phyloP scores from a whole-genome alignment of 2,888 invertebrate genomes.

The Baronia brevicornis region DNA sequence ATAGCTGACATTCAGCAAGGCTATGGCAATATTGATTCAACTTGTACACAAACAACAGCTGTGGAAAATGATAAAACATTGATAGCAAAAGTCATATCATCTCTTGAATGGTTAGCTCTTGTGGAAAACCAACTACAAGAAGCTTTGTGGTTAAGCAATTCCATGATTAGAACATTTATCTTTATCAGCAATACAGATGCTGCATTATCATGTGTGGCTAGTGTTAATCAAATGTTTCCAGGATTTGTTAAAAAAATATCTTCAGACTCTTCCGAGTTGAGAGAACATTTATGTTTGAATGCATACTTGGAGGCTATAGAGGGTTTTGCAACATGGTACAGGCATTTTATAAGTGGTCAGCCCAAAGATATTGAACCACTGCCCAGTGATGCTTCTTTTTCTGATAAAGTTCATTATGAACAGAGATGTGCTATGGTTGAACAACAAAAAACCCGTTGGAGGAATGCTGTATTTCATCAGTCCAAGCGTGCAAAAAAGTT shows the following conservation, averaged over 20 bases:
- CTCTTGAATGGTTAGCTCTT: conserved; percentile 91
- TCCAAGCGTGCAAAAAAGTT: conserved; percentile 85
- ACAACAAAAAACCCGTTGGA: conserved; percentile 86
- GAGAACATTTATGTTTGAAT: conserved; percentile 91
- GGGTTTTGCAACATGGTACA: conserved; percentile 92
- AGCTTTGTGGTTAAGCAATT: conserved; percentile 90
- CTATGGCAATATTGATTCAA: conserved; percentile 68
- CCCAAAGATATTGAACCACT: conserved; percentile 81
- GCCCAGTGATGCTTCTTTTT: conserved; percentile 80
- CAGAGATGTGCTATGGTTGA: conserved; percentile 87
- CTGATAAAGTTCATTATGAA: conserved; percentile 91
- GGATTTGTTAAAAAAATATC: conserved; percentile 53
- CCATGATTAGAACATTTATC: conserved; percentile 89
- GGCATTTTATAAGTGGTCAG: conserved; percentile 85
- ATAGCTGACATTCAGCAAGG: conserved; percentile 61
- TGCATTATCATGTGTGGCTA: conserved; percentile 81
- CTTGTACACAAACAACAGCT: conserved; percentile 80
- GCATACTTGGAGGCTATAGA: conserved; percentile 91
- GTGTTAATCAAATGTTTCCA: conserved; percentile 52
- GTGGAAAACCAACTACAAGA: conserved; percentile 86
- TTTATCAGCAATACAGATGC: conserved; percentile 88
- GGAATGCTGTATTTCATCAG: conserved; percentile 80
- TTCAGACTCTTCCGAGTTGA: conserved; percentile 66
- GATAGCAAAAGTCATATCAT: conserved; percentile 55
- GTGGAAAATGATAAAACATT: conserved; percentile 65